phyloP scores from a whole-genome alignment of 2,113 vertebrate species.

The Crocuta crocuta region DNA sequence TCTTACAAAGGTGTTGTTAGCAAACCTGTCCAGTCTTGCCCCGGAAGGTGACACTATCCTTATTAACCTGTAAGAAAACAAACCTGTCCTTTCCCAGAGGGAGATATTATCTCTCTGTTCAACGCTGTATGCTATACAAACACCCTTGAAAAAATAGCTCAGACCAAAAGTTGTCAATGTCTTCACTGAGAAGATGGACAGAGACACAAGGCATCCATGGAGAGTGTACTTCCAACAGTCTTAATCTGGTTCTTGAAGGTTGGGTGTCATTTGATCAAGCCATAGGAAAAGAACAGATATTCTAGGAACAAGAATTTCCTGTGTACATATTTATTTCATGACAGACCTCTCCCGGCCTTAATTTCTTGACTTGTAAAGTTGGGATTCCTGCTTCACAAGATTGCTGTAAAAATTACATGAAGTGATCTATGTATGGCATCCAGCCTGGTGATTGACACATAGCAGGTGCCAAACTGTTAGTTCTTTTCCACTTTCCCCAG shows the following conservation, averaged over 20 bases:
- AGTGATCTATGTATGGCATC: background rate
- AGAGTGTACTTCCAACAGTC: background rate
- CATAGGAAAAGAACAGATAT: background rate
- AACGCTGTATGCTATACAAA: background rate
- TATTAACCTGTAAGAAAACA: slow-evolving; percentile 8
- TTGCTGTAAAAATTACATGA: background rate
- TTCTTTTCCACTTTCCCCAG: background rate
- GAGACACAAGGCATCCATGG: background rate
- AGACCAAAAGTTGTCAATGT: background rate
- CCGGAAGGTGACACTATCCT: background rate
- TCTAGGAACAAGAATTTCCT: background rate
- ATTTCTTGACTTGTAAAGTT: slow-evolving; percentile 16
- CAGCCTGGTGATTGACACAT: background rate
- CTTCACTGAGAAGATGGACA: background rate
- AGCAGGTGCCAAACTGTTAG: background rate
- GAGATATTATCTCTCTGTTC: background rate
- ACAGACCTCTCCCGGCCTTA: background rate
- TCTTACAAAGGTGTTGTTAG: background rate
- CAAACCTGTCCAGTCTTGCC: background rate
- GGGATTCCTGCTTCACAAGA: background rate
- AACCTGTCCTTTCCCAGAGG: background rate
- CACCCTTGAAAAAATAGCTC: background rate
- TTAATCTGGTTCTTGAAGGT: background rate
- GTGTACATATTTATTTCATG: background rate
- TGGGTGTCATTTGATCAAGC: background rate